Conservation (phyloP, 2,113 vertebrate species). For the Podiceps cristatus region DNA sequence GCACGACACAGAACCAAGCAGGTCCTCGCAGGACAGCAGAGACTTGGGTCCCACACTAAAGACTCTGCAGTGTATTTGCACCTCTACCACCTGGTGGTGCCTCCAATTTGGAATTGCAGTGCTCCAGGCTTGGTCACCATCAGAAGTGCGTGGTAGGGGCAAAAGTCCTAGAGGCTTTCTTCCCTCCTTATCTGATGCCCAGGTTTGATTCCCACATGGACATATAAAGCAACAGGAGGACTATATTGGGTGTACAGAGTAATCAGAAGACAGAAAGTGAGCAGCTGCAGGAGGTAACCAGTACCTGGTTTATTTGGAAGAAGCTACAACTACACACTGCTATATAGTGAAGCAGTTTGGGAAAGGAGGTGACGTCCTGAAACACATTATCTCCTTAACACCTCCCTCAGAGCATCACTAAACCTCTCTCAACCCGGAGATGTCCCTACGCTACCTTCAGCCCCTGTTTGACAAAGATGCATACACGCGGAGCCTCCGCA, state of each 20-base stretch:
- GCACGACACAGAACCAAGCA: background rate
- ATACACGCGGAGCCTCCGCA: accelerated
- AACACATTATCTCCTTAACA: background rate
- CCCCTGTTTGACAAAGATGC: background rate
- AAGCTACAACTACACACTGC: background rate
- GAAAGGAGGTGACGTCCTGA: background rate
- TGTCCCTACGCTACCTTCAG: background rate
- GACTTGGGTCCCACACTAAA: background rate
- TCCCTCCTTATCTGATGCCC: background rate
- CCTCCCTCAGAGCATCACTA: background rate
- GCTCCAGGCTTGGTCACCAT: background rate
- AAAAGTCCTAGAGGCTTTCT: background rate
- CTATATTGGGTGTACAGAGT: background rate
- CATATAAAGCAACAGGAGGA: background rate
- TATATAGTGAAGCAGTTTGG: background rate
- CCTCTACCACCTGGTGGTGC: background rate
- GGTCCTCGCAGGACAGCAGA: background rate
- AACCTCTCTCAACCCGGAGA: background rate
- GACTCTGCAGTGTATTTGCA: background rate
- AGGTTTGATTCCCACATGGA: background rate
- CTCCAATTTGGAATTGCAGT: background rate
- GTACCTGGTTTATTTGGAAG: background rate
- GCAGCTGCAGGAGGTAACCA: background rate
- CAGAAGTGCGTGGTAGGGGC: background rate
- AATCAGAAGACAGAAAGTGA: background rate